Percentiles rank a stretch among this genome's conserved stretches.
These are phyloP conservation scores for Prunella fulvescens DNA, from an alignment of 2,113 vertebrate genomes.

Conservation along the genomic window DNA sequence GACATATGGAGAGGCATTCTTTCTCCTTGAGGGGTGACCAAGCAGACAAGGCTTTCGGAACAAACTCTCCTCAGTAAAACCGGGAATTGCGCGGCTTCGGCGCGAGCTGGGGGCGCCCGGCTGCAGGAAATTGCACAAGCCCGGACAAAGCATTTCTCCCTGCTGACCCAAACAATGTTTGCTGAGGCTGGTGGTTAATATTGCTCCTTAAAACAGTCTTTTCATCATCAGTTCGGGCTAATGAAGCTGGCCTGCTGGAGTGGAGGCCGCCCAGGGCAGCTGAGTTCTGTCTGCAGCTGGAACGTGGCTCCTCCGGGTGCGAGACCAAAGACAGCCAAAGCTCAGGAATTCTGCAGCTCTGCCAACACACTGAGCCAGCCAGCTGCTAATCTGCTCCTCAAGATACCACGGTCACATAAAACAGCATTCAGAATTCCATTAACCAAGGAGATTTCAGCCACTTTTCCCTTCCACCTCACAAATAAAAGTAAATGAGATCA, in stretches of 20 bases:
- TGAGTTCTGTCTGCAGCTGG: neutral
- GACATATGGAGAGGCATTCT: constrained; percentile 38
- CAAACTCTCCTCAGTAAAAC: neutral
- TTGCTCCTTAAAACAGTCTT: neutral
- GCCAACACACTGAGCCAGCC: constrained; percentile 26
- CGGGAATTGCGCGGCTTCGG: neutral
- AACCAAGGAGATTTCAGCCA: neutral
- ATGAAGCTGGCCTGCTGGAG: neutral
- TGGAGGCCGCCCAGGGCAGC: neutral
- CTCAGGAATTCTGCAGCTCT: constrained; percentile 4
- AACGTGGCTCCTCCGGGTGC: neutral
- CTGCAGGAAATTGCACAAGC: neutral
- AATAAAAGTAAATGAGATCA: constrained; percentile 41
- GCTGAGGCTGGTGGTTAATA: neutral
- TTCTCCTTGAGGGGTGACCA: constrained; percentile 44
- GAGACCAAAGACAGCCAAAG: neutral
- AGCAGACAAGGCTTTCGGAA: neutral
- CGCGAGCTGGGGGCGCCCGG: neutral
- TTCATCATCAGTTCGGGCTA: neutral
- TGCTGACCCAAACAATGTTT: neutral
- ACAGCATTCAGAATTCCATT: constrained; percentile 30
- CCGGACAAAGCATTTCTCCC: neutral
- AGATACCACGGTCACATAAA: neutral
- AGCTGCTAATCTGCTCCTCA: constrained; percentile 33
- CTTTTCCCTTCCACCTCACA: constrained; percentile 6